Conservation (phyloP, 2,888 invertebrate genomes). For the Amaurobius ferox region DNA sequence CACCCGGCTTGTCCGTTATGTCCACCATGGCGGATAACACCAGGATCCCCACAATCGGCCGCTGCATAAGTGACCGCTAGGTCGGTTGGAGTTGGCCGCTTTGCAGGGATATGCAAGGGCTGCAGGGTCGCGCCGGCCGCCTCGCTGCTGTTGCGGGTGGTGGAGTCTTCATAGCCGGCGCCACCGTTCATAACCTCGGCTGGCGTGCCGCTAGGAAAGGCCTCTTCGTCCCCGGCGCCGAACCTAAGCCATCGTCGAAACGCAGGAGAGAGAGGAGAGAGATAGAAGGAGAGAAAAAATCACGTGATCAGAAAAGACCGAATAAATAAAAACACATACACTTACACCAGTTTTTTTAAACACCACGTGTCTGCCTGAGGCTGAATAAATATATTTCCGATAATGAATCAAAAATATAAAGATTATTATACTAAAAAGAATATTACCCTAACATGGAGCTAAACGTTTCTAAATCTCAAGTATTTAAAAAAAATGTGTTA, state of each 20-base stretch:
- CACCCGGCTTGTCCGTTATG: slow-evolving; percentile 80
- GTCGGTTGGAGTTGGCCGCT: slow-evolving; percentile 78
- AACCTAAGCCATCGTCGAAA: slow-evolving; percentile 44
- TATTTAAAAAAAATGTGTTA: too few relatives aligned
- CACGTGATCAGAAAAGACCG: slow-evolving; percentile 31
- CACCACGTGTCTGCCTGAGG: not conserved
- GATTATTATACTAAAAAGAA: too few relatives aligned
- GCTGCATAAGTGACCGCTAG: slow-evolving; percentile 71
- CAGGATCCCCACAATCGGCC: slow-evolving; percentile 34
- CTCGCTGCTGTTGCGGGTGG: slow-evolving; percentile 68
- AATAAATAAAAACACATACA: too few relatives aligned
- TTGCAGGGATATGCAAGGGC: slow-evolving; percentile 92
- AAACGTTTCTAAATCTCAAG: too few relatives aligned
- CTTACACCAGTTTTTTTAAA: not conserved
- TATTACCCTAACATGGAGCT: too few relatives aligned
- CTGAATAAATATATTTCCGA: not conserved
- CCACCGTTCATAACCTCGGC: slow-evolving; percentile 74
- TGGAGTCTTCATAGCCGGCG: slow-evolving; percentile 71
- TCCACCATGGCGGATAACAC: slow-evolving; percentile 84
- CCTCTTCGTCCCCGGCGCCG: slow-evolving; percentile 27
- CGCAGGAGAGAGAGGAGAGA: slow-evolving; percentile 27
- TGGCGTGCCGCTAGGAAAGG: slow-evolving; percentile 62
- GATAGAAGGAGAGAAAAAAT: slow-evolving; percentile 29
- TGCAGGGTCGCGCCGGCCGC: slow-evolving; percentile 61
- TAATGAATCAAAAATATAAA: too few relatives aligned